Evolutionary conservation across 2,888 invertebrate genomes (phyloP).

Genomic region (Philonicus albiceps): DNA sequence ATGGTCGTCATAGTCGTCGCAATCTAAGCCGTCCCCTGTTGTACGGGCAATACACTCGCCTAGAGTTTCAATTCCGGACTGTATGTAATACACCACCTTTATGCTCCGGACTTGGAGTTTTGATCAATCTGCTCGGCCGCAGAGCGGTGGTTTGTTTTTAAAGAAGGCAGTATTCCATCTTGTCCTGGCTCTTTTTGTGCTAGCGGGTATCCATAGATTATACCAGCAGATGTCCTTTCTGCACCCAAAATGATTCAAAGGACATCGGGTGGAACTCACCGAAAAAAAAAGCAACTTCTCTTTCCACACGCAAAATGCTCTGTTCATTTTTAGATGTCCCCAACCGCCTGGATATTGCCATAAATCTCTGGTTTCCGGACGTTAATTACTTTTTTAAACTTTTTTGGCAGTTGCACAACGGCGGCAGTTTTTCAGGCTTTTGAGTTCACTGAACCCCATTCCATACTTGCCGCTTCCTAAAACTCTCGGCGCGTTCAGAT

Average conservation of each 20-base stretch:
- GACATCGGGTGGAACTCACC: neutral
- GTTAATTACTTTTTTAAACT: neutral
- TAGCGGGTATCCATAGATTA: neutral
- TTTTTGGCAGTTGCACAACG: neutral
- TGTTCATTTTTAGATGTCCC: neutral
- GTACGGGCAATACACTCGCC: neutral
- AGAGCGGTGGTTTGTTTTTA: neutral
- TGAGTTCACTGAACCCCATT: neutral
- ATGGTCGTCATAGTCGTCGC: neutral
- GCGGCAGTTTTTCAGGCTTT: neutral
- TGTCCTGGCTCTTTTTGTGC: neutral
- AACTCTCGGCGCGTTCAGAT: neutral
- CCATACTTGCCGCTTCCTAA: neutral
- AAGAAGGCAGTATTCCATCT: neutral
- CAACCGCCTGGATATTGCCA: neutral
- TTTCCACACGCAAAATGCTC: neutral
- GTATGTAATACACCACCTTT: neutral
- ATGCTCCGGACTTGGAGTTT: neutral
- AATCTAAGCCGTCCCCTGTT: neutral
- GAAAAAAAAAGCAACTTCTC: neutral
- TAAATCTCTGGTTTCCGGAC: neutral
- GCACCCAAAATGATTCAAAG: neutral
- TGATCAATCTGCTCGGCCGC: neutral
- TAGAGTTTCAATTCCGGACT: neutral
- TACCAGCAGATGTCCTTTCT: conserved; percentile 11